phyloP scores from a whole-genome alignment of 2,113 vertebrate species.

The Sander lucioperca region DNA sequence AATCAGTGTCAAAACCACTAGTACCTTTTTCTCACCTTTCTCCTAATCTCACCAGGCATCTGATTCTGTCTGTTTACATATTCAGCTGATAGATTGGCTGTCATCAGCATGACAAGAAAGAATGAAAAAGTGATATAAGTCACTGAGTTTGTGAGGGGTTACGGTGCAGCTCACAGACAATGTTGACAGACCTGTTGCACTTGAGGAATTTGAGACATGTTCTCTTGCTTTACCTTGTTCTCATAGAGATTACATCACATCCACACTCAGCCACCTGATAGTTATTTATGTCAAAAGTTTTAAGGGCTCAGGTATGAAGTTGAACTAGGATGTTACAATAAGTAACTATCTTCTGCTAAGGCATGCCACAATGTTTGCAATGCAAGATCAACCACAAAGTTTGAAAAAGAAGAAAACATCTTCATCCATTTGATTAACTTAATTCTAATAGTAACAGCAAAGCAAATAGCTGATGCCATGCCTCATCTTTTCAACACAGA shows the following conservation, averaged over 20 bases:
- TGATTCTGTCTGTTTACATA: constrained; percentile 6
- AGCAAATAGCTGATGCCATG: constrained; percentile 11
- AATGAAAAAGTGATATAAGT: background rate
- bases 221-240: background rate
- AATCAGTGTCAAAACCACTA: background rate
- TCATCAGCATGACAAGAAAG: constrained; percentile 20
- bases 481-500: constrained; percentile 29
- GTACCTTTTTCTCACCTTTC: too few species aligned
- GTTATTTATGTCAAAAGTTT: background rate
- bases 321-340: constrained; percentile 6
- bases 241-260: background rate
- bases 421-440: constrained; percentile 50
- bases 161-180: constrained; percentile 1
- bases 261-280: background rate
- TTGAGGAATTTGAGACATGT: constrained; percentile 31
- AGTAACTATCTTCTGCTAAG: constrained; percentile 18
- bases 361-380: background rate
- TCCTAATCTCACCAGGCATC: background rate
- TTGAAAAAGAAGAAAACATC: too few species aligned
- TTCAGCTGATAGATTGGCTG: background rate
- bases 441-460: constrained; percentile 1
- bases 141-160: background rate
- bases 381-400: background rate
- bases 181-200: constrained; percentile 69
- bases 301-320: constrained; percentile 21